Evolutionary conservation across 1,140 invertebrate species (phyloP).

Genomic region (Drosophila albomicans): DNA sequence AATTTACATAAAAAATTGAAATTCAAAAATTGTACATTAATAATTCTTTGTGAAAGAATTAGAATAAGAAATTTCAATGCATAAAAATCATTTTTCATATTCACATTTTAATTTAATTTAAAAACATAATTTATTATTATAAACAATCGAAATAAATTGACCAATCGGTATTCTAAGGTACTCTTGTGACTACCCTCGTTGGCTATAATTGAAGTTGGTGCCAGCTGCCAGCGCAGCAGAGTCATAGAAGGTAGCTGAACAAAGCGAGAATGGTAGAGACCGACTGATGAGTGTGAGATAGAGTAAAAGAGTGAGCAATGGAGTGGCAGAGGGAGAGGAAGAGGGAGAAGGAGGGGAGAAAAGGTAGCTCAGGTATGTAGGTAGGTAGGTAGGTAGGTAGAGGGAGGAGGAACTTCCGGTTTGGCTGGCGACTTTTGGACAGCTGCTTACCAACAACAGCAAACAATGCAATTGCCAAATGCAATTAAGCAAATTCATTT

Average conservation of each 20-base stretch:
- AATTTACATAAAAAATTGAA: too few species aligned
- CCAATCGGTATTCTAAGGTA: neutral
- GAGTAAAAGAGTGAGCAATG: neutral
- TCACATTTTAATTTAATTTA: too few species aligned
- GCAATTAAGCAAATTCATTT: slow-evolving; percentile 48
- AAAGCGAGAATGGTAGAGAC: slow-evolving; percentile 12
- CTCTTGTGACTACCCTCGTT: slow-evolving; percentile 23
- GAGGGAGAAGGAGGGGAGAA: neutral
- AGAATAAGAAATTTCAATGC: too few species aligned
- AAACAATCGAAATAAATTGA: too few species aligned
- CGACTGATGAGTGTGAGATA: neutral
- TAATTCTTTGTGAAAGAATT: too few species aligned
- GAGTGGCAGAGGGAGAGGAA: neutral
- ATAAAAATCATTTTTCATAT: too few species aligned
- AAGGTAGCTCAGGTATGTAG: neutral
- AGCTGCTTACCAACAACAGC: slow-evolving; percentile 40
- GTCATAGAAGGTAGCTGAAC: slow-evolving; percentile 36
- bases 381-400: neutral
- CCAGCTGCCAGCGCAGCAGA: slow-evolving; percentile 31
- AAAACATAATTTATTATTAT: too few species aligned
- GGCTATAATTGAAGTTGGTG: slow-evolving; percentile 34
- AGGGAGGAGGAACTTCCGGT: slow-evolving; percentile 46
- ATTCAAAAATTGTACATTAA: too few species aligned
- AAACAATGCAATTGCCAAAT: slow-evolving; percentile 35
- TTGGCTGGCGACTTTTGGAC: slow-evolving; percentile 35